phyloP scores from a whole-genome alignment of 1,140 invertebrate species.

The Drosophila yakuba region DNA sequence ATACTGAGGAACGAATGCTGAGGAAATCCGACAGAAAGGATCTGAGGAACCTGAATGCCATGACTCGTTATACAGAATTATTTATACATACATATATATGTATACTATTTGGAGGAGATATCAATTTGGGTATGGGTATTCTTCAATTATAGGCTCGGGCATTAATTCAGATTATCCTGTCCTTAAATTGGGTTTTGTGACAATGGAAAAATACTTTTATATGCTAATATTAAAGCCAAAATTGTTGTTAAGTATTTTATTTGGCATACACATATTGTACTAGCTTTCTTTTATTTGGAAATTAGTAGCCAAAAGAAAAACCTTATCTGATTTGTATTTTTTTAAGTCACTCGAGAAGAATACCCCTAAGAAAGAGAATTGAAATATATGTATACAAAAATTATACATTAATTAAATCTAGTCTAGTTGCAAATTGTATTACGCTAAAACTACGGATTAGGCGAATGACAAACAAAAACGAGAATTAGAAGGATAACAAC shows the following conservation, averaged over 20 bases:
- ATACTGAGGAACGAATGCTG: conserved; percentile 30
- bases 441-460: conserved; percentile 42
- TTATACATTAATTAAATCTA: conserved; percentile 47
- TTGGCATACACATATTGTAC: neutral
- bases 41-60: conserved; percentile 29
- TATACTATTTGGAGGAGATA: conserved; percentile 9
- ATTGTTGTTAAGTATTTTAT: conserved; percentile 7
- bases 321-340: neutral
- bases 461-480: conserved; percentile 7
- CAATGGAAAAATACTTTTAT: neutral
- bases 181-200: neutral
- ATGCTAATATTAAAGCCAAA: conserved; percentile 6
- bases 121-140: conserved; percentile 13
- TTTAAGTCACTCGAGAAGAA: conserved; percentile 1
- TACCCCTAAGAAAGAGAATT: conserved; percentile 24
- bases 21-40: conserved; percentile 10
- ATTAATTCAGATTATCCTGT: neutral
- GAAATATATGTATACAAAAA: conserved; percentile 34
- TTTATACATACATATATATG: conserved; percentile 17
- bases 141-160: neutral
- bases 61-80: conserved; percentile 44
- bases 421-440: conserved; percentile 58
- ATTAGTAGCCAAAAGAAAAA: neutral
- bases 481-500: conserved; percentile 1
- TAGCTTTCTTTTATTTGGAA: neutral